Evolutionary conservation across 2,888 invertebrate species (phyloP).

Genomic region (Leptura quadrifasciata): DNA sequence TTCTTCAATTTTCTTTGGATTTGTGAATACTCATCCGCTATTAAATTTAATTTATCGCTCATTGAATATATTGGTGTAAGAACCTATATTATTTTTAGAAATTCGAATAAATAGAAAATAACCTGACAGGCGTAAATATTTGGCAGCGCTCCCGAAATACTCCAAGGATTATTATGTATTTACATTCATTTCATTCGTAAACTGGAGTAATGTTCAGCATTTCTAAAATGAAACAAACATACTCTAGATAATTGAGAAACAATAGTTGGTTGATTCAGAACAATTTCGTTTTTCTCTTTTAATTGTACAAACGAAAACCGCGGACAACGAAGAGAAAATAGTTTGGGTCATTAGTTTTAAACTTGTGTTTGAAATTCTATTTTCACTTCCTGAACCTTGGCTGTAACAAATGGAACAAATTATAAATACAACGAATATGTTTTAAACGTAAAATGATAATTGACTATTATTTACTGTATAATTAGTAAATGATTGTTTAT

Average conservation of each 20-base stretch:
- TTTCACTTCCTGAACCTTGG: not conserved
- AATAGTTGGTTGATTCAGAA: not conserved
- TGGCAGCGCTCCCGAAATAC: constrained; percentile 3
- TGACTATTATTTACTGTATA: constrained; percentile 8
- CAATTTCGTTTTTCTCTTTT: not conserved
- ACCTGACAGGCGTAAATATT: constrained; percentile 1
- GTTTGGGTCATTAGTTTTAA: not conserved
- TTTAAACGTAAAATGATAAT: not conserved
- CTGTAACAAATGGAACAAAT: constrained; percentile 4
- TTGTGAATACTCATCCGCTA: not conserved
- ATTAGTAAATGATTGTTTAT: constrained; percentile 13
- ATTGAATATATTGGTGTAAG: not conserved
- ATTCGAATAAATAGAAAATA: not conserved
- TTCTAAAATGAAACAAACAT: not conserved
- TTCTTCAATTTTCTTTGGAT: not conserved
- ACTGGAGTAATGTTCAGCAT: not conserved
- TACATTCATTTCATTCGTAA: not conserved
- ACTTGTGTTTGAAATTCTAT: not conserved
- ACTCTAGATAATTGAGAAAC: not conserved
- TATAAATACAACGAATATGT: constrained; percentile 9
- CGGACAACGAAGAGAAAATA: not conserved
- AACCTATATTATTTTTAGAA: not conserved
- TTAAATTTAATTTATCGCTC: not conserved
- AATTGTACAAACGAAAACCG: not conserved
- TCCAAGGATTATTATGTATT: constrained; percentile 1